phyloP scores from a whole-genome alignment of 2,113 vertebrate genomes.

The Rhadina sibilatrix region DNA sequence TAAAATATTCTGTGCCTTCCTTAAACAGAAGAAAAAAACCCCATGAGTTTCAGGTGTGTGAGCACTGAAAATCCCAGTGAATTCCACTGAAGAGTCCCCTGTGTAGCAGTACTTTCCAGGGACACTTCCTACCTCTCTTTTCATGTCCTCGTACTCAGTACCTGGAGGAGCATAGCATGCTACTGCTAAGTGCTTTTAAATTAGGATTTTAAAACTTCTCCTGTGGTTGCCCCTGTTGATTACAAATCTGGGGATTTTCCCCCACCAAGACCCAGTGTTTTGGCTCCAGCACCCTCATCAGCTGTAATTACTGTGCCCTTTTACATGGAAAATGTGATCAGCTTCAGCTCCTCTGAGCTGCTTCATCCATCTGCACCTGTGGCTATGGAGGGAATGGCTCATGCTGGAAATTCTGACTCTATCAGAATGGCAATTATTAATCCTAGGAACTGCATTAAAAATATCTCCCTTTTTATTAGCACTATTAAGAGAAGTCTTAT shows the following conservation, averaged over 20 bases:
- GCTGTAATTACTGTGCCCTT: conserved; percentile 51
- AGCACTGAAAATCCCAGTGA: conserved; percentile 2
- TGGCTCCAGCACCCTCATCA: conserved; percentile 48
- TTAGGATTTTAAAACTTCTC: conserved; percentile 46
- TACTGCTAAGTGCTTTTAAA: conserved; percentile 57
- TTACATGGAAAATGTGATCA: conserved; percentile 65
- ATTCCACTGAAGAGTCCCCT: background rate
- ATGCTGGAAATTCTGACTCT: conserved; percentile 64
- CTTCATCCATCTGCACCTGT: conserved; percentile 62
- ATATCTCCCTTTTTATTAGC: conserved; percentile 34
- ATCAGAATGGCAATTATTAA: conserved; percentile 51
- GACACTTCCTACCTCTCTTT: background rate
- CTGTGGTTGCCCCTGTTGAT: conserved; percentile 51
- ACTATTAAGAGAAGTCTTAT: conserved; percentile 11
- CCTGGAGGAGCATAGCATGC: conserved; percentile 25
- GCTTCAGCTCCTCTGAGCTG: conserved; percentile 34
- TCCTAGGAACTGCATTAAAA: conserved; percentile 31
- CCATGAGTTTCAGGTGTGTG: background rate
- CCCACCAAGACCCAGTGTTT: conserved; percentile 1
- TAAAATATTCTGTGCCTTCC: background rate
- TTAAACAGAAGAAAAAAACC: background rate
- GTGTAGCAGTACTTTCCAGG: conserved; percentile 8
- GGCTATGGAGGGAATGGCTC: conserved; percentile 50
- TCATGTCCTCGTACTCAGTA: background rate
- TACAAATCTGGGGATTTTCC: background rate